Base-by-base conservation (phyloP, 2,797 vertebrate species). In the Coccyzus lansbergi region DNA sequence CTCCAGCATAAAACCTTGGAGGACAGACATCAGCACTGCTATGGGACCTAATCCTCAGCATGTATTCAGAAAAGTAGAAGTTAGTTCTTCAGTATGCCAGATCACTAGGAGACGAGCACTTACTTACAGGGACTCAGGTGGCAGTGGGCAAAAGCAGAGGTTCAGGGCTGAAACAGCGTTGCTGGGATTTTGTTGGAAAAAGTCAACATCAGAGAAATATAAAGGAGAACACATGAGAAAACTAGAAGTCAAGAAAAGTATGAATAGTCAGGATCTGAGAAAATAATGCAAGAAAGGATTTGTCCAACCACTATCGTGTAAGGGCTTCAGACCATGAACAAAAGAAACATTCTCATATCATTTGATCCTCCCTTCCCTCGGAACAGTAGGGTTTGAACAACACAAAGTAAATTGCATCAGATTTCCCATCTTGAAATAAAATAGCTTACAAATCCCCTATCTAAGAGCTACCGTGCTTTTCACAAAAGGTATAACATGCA, bases 281-380 rank as follows among this genome's bases (percentile, higher is more conserved):
- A 74, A 68, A 64, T 15, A 17, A 9, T 40, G 26, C 17, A n/a
- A 60, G 59, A 46, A 83, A 78, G 9, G 67, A 64, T 44, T 40
- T 20, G 20, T 70, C 38, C 7, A 90, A 63, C 16, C 2, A 4
- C 17, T 56, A 2, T 20, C 20, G 48, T 0, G 0, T 34, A 63
- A 70, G 28, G 7, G 16, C 60, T 85, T 87, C 60, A 74, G 49
- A 60, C 24, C 1, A 0, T 31, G 64, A 71, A 33, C 22, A 75
- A 44, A 40, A 42, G 64, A 58, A 76, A 67, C 14, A 18, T 11
- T 11, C 31, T 64, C 53, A 52, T 9, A 68, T 15, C 22, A 53
- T 48, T 49, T 68, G 56, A 83, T 83, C 36, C 33, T 52, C 56
- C 31, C 36, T 81, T 87, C 20, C 31, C 63, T 74, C 59, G 59